Evolutionary conservation across 2,113 vertebrate genomes (phyloP), one percentile per base, ranked within the genome.

Genomic region (Erpornis zantholeuca): DNA sequence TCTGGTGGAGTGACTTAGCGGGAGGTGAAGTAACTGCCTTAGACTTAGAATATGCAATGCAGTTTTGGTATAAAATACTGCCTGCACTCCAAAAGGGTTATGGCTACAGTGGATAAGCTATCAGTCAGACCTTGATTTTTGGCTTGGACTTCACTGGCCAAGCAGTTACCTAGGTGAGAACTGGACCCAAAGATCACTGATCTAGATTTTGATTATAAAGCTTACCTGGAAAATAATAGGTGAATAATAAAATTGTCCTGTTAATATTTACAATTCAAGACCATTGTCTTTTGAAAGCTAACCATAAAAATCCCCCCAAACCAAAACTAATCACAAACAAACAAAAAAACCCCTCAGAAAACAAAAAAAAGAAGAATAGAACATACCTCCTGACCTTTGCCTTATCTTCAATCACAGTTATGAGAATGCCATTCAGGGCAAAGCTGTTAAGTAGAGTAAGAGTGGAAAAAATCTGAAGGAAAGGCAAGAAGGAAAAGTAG

Each of bases 221-320:
- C 15, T 33, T 50, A 72, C 36, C 44, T 79, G n/a, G 29, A 59
- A 83, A 92, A 92, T 56, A 47, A 68, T 21, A n/a, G 47, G 21
- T 54, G 24, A 54, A 78, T 42, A 72, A 88, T 71, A 33, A 80
- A 45, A 27, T 75, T 60, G 28, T 86, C 13, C 20, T 76, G 38
- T 36, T 65, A 82, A 13, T 44, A 13, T 64, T 88, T 25, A 45
- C 5, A 75, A 28, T 70, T 77, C 7, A 85, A 76, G 45, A 77
- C 35, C 7, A 22, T 17, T 70, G 24, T 52, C 23, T 78, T 86
- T 70, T 91, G 76, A 78, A 86, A 88, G 33, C 7, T 78, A 83
- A 63, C 7, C 15, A 38, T n/a, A 70, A 82, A 69, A 45, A 11
- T 3, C 2, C 4, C 2, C 2, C 2, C 24, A 45, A 36, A 8